Conservation (phyloP, 1,140 invertebrate genomes). For the Sarcophaga bullata region DNA sequence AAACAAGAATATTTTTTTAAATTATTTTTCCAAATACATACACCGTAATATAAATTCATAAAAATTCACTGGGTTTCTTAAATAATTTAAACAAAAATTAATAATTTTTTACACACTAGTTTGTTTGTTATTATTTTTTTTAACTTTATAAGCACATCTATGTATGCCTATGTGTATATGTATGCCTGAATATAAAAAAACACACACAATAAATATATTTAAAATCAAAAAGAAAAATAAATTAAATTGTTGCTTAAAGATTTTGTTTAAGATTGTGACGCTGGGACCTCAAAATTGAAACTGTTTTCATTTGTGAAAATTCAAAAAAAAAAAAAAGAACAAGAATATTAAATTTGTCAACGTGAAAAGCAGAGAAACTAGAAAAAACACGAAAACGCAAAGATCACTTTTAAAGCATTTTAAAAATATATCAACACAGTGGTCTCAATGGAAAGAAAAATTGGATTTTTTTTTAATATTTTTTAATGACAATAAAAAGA, state of each 20-base stretch:
- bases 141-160: background rate
- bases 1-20: background rate
- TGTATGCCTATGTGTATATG: background rate
- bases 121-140: background rate
- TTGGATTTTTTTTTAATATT: no score
- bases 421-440: background rate
- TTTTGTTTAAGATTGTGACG: background rate
- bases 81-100: background rate
- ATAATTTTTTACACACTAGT: background rate
- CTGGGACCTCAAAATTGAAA: background rate
- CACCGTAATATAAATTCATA: slow-evolving; percentile 32
- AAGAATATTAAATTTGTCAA: background rate
- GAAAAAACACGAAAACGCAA: background rate
- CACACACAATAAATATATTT: no score
- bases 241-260: background rate
- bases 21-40: slow-evolving; percentile 19
- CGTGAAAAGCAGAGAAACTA: background rate
- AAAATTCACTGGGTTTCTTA: background rate
- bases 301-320: background rate
- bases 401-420: background rate
- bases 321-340: background rate
- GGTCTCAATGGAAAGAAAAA: background rate
- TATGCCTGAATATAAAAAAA: no score
- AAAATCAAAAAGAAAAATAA: no score
- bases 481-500: no score